Conservation (phyloP, 1,140 invertebrate genomes). For the Eumeta japonica region DNA sequence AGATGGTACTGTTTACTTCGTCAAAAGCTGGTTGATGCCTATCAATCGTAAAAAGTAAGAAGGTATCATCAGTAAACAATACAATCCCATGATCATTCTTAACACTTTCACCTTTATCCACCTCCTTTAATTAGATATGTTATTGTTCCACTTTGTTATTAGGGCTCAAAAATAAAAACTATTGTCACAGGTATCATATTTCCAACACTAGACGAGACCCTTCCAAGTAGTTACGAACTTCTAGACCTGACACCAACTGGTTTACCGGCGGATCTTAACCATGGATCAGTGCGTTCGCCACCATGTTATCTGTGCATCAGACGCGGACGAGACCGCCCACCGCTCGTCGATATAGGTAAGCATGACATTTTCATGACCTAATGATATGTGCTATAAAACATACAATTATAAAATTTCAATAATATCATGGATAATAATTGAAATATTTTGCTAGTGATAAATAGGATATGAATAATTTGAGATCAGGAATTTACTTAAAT, state of each 20-base stretch:
- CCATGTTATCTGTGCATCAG: constrained; percentile 92
- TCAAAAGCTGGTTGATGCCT: no score
- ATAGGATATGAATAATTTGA: no score
- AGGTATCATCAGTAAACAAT: no score
- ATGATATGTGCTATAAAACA: no score
- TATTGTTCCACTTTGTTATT: no score
- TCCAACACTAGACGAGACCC: constrained; percentile 79
- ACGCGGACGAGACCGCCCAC: constrained; percentile 90
- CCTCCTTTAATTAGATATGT: no score
- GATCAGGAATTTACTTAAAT: constrained; percentile 1
- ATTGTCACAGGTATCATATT: constrained; percentile 80
- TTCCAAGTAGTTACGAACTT: constrained; percentile 77
- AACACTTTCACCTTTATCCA: no score
- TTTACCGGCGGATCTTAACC: constrained; percentile 90
- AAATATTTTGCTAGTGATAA: no score
- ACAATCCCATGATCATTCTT: no score
- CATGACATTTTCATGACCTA: constrained; percentile 2
- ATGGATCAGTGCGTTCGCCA: constrained; percentile 90
- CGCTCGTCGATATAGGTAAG: constrained; percentile 95
- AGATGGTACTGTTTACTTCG: not conserved
- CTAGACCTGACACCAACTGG: constrained; percentile 86
- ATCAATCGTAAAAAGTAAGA: no score
- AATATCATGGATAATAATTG: no score
- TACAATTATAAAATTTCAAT: no score
- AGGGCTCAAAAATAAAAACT: not conserved